phyloP scores from a whole-genome alignment of 2,113 vertebrate genomes.

The Hippoglossus stenolepis region DNA sequence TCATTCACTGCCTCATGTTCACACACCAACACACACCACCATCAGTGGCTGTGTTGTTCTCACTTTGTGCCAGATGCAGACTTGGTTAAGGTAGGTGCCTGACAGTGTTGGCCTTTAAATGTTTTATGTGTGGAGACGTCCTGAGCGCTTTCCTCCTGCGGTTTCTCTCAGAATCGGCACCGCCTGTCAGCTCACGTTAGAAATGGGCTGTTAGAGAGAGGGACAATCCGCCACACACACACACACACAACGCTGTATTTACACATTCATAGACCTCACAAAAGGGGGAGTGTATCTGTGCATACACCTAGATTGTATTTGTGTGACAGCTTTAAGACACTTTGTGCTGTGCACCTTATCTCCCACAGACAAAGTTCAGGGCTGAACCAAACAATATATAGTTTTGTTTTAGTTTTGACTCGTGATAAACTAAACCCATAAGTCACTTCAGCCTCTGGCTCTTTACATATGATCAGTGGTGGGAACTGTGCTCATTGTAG shows the following conservation, averaged over 20 bases:
- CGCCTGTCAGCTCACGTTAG: constrained; percentile 41
- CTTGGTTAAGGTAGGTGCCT: constrained; percentile 24
- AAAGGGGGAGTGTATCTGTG: not conserved
- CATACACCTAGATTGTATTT: not conserved
- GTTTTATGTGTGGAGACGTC: constrained; percentile 67
- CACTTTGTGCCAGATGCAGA: constrained; percentile 32
- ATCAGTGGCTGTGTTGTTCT: constrained; percentile 18
- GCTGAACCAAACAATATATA: not conserved
- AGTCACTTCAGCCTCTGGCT: not conserved
- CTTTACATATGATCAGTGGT: not conserved
- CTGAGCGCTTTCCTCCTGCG: constrained; percentile 40
- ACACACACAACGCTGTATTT: not conserved
- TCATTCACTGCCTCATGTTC: not conserved
- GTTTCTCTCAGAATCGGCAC: constrained; percentile 46
- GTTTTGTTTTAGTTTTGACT: not conserved
- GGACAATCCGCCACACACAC: not conserved
- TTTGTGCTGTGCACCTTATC: not conserved
- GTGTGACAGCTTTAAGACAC: not conserved
- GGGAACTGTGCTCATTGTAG: not conserved
- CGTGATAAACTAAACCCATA: not conserved
- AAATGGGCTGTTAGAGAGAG: constrained; percentile 13
- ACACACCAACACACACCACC: not conserved
- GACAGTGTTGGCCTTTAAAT: constrained; percentile 64
- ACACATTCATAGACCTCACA: not conserved
- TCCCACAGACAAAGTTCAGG: not conserved